phyloP scores from a whole-genome alignment of 2,113 vertebrate genomes.

The Leptodactylus fuscus region DNA sequence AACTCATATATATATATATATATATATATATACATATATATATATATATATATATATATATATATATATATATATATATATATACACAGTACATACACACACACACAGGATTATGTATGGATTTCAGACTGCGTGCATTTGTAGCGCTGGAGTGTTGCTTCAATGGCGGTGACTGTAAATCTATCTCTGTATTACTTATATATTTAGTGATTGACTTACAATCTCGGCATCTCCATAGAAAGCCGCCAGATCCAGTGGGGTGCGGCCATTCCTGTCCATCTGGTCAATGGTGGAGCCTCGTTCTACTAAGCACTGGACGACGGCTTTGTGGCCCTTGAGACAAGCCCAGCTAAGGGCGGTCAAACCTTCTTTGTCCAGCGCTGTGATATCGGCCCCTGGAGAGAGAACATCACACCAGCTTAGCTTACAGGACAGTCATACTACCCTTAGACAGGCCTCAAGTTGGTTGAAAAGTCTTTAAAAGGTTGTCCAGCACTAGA shows the following conservation, averaged over 20 bases:
- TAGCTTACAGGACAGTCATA: not conserved
- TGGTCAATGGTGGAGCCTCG: conserved; percentile 92
- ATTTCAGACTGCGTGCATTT: not conserved
- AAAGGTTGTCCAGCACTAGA: too few relatives aligned
- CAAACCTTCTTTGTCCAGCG: conserved; percentile 95
- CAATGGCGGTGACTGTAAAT: conserved; percentile 3
- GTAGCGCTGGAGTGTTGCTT: not conserved
- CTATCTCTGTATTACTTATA: not conserved
- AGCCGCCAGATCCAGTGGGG: conserved; percentile 92
- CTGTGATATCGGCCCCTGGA: conserved; percentile 86
- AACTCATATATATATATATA: too few relatives aligned
- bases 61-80: too few relatives aligned
- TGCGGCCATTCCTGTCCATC: conserved; percentile 94
- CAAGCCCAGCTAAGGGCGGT: conserved; percentile 96
- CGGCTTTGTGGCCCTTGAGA: conserved; percentile 91
- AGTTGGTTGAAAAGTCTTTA: too few relatives aligned
- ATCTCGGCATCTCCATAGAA: conserved; percentile 96
- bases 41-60: too few relatives aligned
- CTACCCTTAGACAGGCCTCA: not conserved
- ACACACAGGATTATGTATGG: conserved; percentile 31
- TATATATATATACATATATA: too few relatives aligned
- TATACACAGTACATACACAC: too few relatives aligned
- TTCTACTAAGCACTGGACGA: conserved; percentile 92
- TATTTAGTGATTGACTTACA: conserved; percentile 74
- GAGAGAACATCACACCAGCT: not conserved